Base-by-base conservation (phyloP, 2,113 vertebrate species). In the Sorex fumeus region DNA sequence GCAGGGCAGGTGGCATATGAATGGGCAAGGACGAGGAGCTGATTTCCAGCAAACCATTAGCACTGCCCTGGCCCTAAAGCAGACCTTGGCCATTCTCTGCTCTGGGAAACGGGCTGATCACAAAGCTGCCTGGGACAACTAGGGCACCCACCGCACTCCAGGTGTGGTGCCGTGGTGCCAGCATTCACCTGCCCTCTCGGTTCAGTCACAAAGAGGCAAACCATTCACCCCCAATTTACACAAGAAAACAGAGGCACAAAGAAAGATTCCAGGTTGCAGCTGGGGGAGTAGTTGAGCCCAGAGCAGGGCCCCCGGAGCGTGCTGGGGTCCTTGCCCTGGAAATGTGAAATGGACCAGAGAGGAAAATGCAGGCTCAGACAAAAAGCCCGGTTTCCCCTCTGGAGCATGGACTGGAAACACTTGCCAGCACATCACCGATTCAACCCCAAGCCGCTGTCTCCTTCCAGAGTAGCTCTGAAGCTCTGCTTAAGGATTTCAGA, bases 401-500 rank as follows among this genome's bases (percentile, higher is more conserved):
- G 28, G 81, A 84, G 18, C 36, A 32, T 27, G 23, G 69, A 62
- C 1, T 66, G 80, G 23, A 28, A 79, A 60, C 76, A 86, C 92
- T 87, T 82, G 69, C 86, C 32, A 36, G 30, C n/a, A 72, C 28
- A 43, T 32, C 32, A 43, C 45, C 19, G 69, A 71, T 69, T 27
- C 50, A 5, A 36, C 10, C 45, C 88, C n/a, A 43, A 81, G 47
- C 45, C 30, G 12, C 25, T 71, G 81, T 53, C 77, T 80, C 47
- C 79, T 57, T 28, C 88, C 83, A n/a, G n/a, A 28, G 19, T 28
- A 57, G 40, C 76, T 71, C 62, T 25, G n/a, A 76, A 60, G 53
- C 71, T 86, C 79, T 28, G 7, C 50, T 91, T 81, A 75, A 85
- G 81, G 75, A 78, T 83, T 80, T 93, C 84, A 93, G 79, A 78